Evolutionary conservation across 2,113 vertebrate species (phyloP).

Genomic region (Apaloderma vittatum): DNA sequence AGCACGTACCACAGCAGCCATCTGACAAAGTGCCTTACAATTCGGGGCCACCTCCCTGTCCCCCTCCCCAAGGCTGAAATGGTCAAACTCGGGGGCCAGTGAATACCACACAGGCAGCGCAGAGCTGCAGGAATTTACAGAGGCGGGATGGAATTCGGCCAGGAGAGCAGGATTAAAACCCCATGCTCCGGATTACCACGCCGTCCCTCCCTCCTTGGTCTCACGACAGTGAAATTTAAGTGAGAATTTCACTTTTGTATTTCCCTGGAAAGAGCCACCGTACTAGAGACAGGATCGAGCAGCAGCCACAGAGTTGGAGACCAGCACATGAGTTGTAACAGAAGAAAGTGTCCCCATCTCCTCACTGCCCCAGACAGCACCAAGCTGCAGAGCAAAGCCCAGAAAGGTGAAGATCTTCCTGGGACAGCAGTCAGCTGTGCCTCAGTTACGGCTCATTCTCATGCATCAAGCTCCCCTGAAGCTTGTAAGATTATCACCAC

Average conservation of each 20-base stretch:
- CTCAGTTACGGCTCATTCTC: not conserved
- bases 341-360: not conserved
- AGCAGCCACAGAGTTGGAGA: not conserved
- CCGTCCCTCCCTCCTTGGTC: not conserved
- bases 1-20: not conserved
- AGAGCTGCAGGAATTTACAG: slow-evolving; percentile 58
- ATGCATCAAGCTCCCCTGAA: not conserved
- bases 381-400: not conserved
- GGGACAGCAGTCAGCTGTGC: not conserved
- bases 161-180: slow-evolving; percentile 57
- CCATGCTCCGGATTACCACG: slow-evolving; percentile 41
- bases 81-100: not conserved
- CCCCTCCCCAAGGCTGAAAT: not conserved
- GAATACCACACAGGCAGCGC: slow-evolving; percentile 12
- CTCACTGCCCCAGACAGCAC: not conserved
- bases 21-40: not conserved
- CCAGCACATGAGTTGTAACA: not conserved
- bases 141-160: slow-evolving; percentile 62
- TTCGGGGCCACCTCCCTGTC: not conserved
- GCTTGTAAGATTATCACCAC: not conserved
- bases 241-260: not conserved
- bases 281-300: not conserved
- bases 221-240: not conserved
- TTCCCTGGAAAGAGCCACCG: not conserved
- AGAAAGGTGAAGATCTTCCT: not conserved